Conservation (phyloP, 2,888 invertebrate species). For the Cheilosia vernalis region DNA sequence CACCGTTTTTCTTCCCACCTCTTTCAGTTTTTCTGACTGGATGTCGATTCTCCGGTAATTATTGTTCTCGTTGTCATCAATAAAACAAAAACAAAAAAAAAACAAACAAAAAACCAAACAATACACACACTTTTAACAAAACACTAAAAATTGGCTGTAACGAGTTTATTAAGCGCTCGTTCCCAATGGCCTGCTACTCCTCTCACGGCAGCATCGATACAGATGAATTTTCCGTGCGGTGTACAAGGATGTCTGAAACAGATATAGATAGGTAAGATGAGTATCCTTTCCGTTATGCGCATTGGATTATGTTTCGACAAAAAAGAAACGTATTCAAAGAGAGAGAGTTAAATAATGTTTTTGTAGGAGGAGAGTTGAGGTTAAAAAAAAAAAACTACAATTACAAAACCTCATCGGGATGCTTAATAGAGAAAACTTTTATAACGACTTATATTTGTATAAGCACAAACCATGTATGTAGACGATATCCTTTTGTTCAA, state of each 20-base stretch:
- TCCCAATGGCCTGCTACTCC: constrained; percentile 37
- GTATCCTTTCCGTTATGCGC: constrained; percentile 69
- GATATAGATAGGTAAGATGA: constrained; percentile 60
- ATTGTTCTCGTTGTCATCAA: constrained; percentile 51
- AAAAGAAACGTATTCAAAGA: constrained; percentile 29
- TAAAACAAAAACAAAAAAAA: neutral
- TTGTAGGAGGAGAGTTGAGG: neutral
- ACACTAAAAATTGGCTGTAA: constrained; percentile 14
- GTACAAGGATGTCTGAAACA: constrained; percentile 66
- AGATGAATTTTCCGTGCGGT: constrained; percentile 51
- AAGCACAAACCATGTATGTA: constrained; percentile 16
- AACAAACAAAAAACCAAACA: neutral
- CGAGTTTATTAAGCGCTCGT: constrained; percentile 33
- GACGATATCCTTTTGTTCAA: neutral
- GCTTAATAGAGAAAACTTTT: constrained; percentile 19
- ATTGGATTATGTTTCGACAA: constrained; percentile 48
- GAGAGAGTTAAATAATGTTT: constrained; percentile 11
- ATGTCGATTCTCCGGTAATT: constrained; percentile 1
- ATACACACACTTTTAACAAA: constrained; percentile 18
- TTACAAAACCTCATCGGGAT: constrained; percentile 25
- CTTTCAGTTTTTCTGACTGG: constrained; percentile 5
- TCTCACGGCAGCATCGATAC: constrained; percentile 64
- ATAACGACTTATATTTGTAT: neutral
- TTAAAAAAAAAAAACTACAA: neutral
- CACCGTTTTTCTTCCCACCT: constrained; percentile 1